A percentile compares a stretch with the other conserved stretches of the same genome.
These are phyloP conservation scores for Cyanocitta stelleri DNA, from an alignment of 2,113 vertebrate species.

Conservation along the genomic window DNA sequence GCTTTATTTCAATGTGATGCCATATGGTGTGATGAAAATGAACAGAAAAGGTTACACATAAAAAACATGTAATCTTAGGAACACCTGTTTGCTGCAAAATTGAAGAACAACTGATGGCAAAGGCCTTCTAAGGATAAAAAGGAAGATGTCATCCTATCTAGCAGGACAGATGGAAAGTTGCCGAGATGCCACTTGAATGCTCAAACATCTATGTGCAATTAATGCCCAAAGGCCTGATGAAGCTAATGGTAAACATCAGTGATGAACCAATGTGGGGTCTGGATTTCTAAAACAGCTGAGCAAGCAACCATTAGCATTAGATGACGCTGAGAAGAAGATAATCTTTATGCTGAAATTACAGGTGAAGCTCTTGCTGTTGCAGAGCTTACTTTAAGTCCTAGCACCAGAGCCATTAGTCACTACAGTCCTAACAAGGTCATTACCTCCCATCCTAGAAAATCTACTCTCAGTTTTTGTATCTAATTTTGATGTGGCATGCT, in stretches of 20 bases:
- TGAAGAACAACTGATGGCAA: slow-evolving; percentile 12
- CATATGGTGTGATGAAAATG: slow-evolving; percentile 54
- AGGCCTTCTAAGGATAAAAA: slow-evolving; percentile 35
- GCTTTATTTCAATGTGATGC: slow-evolving; percentile 16
- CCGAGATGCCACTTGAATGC: slow-evolving; percentile 8
- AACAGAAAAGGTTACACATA: slow-evolving; percentile 53
- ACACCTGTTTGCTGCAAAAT: slow-evolving; percentile 28
- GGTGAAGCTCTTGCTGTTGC: neutral
- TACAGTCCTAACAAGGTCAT: neutral
- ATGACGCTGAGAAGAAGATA: neutral
- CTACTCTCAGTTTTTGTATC: neutral
- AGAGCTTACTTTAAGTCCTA: neutral
- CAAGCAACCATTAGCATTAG: neutral
- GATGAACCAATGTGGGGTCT: neutral
- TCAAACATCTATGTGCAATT: neutral
- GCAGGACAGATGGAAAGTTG: neutral
- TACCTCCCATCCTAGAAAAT: neutral
- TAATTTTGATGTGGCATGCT: neutral
- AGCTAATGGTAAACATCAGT: neutral
- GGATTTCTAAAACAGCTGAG: neutral
- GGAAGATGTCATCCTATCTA: neutral
- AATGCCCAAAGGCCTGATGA: neutral
- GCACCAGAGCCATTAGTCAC: neutral
- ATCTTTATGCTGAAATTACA: neutral
- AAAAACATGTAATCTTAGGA: neutral